Base-by-base conservation (phyloP, 2,888 invertebrate species). In the Andrena fulva region DNA sequence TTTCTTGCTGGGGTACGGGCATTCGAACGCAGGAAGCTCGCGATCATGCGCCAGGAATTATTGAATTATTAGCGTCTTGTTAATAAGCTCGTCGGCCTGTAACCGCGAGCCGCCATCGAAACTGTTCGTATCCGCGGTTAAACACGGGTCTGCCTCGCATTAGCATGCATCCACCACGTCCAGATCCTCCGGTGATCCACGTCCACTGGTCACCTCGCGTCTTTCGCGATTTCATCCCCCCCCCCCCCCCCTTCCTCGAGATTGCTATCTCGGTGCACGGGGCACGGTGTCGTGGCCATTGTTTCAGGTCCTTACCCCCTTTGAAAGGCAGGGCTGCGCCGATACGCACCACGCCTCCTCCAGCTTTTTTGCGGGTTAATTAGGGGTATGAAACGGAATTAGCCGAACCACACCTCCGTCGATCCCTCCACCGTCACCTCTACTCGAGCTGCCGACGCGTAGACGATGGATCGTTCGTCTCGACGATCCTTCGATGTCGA, bases 321-420 rank as follows among this genome's bases (percentile, higher is more conserved):
- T 68, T 89, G 90, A 82, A 89, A 90, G 90, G 90, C 88, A 90
- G 90, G 89, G 90, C 91, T 89, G 89, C 87, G 85, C 88, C 86
- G 88, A 85, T 81, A 85, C 85, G 86, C 91, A 90, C 92, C 91
- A 92, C 92, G 91, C 92, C 92, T 33, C 89, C 91, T 85, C 31
- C 8, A 73, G 84, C 84, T 89, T 91, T 91, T 88, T 88, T 85
- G 76, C 85, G 69, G 56, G 88, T 91, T 90, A 91, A 90, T 87
- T 87, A 88, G 89, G 79, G 80, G 85, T 80, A 88, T 79, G 89
- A 88, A 77, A 73, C 72, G 84, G 82, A 89, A 88, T 89, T 85
- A 88, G 71, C 64, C 73, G 88, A 80, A 87, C 89, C 89, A 88
- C 89, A 89, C 88, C 89, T 85, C 85, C 88, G 85, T 79, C 69